Evolutionary conservation across 2,888 invertebrate species (phyloP).

Genomic region (Chydorus sphaericus): DNA sequence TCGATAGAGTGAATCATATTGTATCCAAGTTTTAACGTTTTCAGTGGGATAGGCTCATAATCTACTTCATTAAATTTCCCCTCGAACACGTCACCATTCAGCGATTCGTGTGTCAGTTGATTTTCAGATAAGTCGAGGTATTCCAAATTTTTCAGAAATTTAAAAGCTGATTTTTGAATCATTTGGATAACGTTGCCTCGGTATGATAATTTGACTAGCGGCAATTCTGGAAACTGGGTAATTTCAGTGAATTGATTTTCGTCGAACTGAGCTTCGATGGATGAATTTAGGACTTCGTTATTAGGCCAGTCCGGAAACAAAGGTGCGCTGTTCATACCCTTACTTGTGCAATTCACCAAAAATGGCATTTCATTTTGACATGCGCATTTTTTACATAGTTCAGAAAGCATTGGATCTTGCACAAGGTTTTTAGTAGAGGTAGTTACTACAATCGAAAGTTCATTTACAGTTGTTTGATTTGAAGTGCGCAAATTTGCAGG

Average conservation of each 20-base stretch:
- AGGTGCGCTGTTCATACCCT: background rate
- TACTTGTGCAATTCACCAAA: slow-evolving; percentile 9
- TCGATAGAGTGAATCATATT: slow-evolving; percentile 56
- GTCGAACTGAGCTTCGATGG: slow-evolving; percentile 31
- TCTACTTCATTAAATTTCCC: slow-evolving; percentile 35
- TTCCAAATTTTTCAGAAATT: slow-evolving; percentile 42
- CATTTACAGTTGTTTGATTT: background rate
- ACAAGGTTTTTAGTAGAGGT: background rate
- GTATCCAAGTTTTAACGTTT: slow-evolving; percentile 45
- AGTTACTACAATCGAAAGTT: background rate
- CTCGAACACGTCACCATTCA: slow-evolving; percentile 50
- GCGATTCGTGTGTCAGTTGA: slow-evolving; percentile 39
- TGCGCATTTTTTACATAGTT: slow-evolving; percentile 2
- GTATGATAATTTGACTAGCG: slow-evolving; percentile 42
- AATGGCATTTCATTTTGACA: slow-evolving; percentile 8
- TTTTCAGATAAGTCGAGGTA: slow-evolving; percentile 55
- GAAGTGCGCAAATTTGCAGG: background rate
- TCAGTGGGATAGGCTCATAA: slow-evolving; percentile 44
- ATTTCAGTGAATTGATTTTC: slow-evolving; percentile 35
- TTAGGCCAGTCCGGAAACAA: slow-evolving; percentile 1
- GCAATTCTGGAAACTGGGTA: slow-evolving; percentile 37
- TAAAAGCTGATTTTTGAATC: slow-evolving; percentile 47
- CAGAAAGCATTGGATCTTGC: background rate
- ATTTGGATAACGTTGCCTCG: slow-evolving; percentile 44
- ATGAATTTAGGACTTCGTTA: background rate